Evolutionary conservation across 2,797 vertebrate genomes (phyloP), one percentile per base, ranked within the genome.

Genomic region (Neosalanx taihuensis): DNA sequence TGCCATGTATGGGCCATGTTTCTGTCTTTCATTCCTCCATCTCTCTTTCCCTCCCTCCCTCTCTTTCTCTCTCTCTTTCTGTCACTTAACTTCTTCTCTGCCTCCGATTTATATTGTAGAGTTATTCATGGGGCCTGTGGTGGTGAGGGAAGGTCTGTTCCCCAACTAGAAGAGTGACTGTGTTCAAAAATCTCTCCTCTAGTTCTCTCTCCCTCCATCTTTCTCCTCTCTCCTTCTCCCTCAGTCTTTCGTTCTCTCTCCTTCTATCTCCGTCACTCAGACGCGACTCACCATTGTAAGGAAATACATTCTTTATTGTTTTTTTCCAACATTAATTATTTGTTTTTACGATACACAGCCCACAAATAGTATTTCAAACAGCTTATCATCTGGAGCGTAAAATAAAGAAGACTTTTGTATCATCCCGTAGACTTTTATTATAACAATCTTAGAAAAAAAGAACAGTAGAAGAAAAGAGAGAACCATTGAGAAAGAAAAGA

Each of bases 241-340:
- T 30, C 31, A 10, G 29, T 65, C 17, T 41, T 0, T 67, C 10
- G 29, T n/a, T 46, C 35, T 1, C 12, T 60, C 33, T 60, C 12
- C 15, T 41, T 63, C 17, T 53, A 26, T 71, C 46, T 35, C 29
- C 53, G 17, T 56, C 49, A 53, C 5, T 33, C 49, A 23, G 12
- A 53, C 4, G 5, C 33, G n/a, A 58, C 62, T 41, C 23, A 66
- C 15, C 63, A 58, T 58, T 41, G 72, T 86, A 86, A 78, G 70
- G 81, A 86, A 86, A 86, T 86, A 86, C 82, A 86, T 81, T 84
- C 75, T 86, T 86, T 84, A 86, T 84, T 86, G 37, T 41, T 57
- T 68, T 74, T 76, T 77, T 74, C 72, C 57, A 73, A 73, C 78
- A 77, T 78, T 18, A 53, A 17, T 74, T 76, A 70, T 72, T 80